Base-by-base conservation (phyloP, 2,888 invertebrate genomes). In the Sylvicola fuscatus region DNA sequence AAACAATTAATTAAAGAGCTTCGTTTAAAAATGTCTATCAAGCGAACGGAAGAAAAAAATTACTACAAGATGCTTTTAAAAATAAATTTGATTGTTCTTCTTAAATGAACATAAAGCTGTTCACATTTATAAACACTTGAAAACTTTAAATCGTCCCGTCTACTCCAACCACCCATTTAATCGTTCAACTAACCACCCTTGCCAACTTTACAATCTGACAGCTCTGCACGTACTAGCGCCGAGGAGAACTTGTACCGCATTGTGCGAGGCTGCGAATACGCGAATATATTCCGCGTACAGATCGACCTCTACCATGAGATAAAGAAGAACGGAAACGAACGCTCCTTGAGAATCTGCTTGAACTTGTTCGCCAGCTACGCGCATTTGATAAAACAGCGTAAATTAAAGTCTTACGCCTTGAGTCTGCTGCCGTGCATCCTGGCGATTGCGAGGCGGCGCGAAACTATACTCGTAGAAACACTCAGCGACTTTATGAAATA, bases 251-350 rank as follows among this genome's bases (percentile, higher is more conserved):
- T 86, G 2, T 82, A 83, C 52, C 67, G 71, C 52, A 74, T 81
- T 36, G 78, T 83, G 45, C 68, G 78, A 56, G 66, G 67, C 6
- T 57, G 76, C 47, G 64, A 72, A 42, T 74, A 75, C 49, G 69
- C 69, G 14, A 70, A 74, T 44, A 66, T 78, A 10, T 70, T 73
- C 16, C 72, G 80, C 47, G 66, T 86, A 37, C 73, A 80, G 48
- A 72, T 81, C 48, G 83, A 83, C 54, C 60, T 87, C 31, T 82
- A 79, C 49, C 77, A 78, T 45, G 82, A 80, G 59, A 78, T 86
- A 32, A 80, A 81, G 52, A 73, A 73, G 49, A 83, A 83, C 56
- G 78, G 80, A 3, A 58, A 59, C 42, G 55, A 58, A 36, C 47
- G 54, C 39, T 72, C 76, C 26, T 54, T 87, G 33, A 63, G 79